Evolutionary conservation across 2,113 vertebrate genomes (phyloP).

Genomic region (Aleadryas rufinucha): DNA sequence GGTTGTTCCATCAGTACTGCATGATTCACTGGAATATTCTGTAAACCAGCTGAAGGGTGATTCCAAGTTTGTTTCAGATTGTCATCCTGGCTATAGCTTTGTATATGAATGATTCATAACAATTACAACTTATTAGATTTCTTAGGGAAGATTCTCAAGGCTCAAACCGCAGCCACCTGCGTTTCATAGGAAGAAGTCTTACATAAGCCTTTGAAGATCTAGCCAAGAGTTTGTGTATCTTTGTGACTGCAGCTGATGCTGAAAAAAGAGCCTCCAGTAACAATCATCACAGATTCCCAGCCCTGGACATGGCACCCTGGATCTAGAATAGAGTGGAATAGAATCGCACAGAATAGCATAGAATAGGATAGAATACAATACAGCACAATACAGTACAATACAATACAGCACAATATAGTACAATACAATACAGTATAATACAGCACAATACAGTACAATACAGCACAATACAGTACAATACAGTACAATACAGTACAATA

Average conservation of each 20-base stretch:
- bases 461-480: neutral
- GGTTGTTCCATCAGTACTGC: neutral
- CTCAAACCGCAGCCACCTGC: neutral
- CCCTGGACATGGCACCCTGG: neutral
- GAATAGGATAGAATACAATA: neutral
- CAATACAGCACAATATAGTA: neutral
- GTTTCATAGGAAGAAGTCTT: neutral
- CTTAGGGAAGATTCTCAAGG: neutral
- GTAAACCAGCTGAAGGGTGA: neutral
- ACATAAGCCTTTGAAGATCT: neutral
- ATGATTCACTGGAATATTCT: neutral
- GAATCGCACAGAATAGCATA: neutral
- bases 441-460: neutral
- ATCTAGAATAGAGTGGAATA: neutral
- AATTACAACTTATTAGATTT: neutral
- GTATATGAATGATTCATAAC: neutral
- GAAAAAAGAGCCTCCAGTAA: neutral
- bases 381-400: neutral
- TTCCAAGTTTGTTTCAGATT: neutral
- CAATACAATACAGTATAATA: neutral
- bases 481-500: neutral
- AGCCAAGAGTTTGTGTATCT: neutral
- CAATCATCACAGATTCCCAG: neutral
- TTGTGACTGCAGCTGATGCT: neutral
- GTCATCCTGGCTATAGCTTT: neutral